A percentile compares a stretch with the other conserved stretches of the same genome.
phyloP scores from a whole-genome alignment of 2,888 invertebrate species.

The Parochlus steinenii region DNA sequence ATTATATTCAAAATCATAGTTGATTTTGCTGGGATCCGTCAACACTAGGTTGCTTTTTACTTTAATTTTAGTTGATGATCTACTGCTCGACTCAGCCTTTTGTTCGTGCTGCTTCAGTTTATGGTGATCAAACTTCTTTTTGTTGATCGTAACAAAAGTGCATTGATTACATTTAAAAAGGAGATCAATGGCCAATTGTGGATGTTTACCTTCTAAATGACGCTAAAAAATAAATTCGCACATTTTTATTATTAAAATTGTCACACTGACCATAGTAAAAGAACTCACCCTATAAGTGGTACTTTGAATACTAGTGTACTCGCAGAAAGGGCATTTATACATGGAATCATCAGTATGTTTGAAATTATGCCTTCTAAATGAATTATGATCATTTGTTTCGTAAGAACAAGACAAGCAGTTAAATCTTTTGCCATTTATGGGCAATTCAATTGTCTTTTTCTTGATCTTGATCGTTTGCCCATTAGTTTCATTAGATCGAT shows the following conservation, averaged over 20 bases:
- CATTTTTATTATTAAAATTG: background rate
- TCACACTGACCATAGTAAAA: background rate
- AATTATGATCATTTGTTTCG: conserved; percentile 62
- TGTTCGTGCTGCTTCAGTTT: conserved; percentile 21
- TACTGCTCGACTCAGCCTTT: background rate
- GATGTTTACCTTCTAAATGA: conserved; percentile 66
- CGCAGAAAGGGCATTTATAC: conserved; percentile 64
- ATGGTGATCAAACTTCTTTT: conserved; percentile 24
- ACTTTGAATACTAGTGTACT: conserved; percentile 66
- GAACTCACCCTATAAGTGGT: conserved; percentile 44
- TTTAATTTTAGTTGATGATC: conserved; percentile 23
- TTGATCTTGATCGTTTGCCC: conserved; percentile 10
- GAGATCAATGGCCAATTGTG: conserved; percentile 42
- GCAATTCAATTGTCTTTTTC: conserved; percentile 6
- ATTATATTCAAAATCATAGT: background rate
- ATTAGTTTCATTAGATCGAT: conserved; percentile 29
- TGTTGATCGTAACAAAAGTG: conserved; percentile 26
- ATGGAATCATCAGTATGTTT: conserved; percentile 56
- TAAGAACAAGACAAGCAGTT: conserved; percentile 57
- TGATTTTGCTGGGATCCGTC: conserved; percentile 17
- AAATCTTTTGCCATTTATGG: conserved; percentile 47
- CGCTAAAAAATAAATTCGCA: conserved; percentile 22
- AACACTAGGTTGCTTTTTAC: conserved; percentile 23
- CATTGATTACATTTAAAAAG: conserved; percentile 30
- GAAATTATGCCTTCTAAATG: conserved; percentile 60